Evolutionary conservation across 2,888 invertebrate genomes (phyloP).

Genomic region (Amphimallon solstitiale): DNA sequence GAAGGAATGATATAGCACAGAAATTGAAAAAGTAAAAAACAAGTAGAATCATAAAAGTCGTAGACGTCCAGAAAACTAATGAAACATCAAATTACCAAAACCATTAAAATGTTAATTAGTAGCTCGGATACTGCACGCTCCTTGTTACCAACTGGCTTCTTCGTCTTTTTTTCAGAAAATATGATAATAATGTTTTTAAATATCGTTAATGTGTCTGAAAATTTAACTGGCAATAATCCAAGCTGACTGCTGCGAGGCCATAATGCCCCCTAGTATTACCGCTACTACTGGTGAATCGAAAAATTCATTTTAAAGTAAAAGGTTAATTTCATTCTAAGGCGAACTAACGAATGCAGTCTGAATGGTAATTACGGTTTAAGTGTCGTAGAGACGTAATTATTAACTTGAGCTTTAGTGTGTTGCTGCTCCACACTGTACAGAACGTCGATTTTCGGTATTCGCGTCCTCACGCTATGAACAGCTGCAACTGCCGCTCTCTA

Average conservation of each 20-base stretch:
- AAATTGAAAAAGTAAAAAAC: neutral
- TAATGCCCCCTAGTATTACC: neutral
- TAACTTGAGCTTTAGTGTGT: conserved; percentile 15
- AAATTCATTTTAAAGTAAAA: conserved; percentile 32
- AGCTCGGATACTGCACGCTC: neutral
- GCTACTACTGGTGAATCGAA: conserved; percentile 7
- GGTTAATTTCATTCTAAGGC: conserved; percentile 36
- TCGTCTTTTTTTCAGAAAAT: neutral
- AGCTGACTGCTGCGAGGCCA: neutral
- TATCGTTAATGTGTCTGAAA: conserved; percentile 17
- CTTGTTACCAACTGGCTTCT: neutral
- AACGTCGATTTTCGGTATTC: too few relatives aligned
- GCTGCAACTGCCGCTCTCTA: too few relatives aligned
- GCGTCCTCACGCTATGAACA: too few relatives aligned
- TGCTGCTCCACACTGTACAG: too few relatives aligned
- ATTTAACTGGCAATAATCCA: conserved; percentile 22
- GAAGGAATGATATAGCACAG: neutral
- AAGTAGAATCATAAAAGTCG: neutral
- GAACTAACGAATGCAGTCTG: conserved; percentile 29
- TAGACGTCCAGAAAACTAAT: neutral
- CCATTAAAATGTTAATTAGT: conserved; percentile 31
- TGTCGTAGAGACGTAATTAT: conserved; percentile 35
- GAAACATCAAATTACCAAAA: neutral
- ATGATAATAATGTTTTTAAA: conserved; percentile 29
- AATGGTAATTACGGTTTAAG: conserved; percentile 35